A percentile compares a stretch with the other conserved stretches of the same genome.
Evolutionary conservation across 2,888 invertebrate species (phyloP).

Genomic region (Xanthorhoe designata): DNA sequence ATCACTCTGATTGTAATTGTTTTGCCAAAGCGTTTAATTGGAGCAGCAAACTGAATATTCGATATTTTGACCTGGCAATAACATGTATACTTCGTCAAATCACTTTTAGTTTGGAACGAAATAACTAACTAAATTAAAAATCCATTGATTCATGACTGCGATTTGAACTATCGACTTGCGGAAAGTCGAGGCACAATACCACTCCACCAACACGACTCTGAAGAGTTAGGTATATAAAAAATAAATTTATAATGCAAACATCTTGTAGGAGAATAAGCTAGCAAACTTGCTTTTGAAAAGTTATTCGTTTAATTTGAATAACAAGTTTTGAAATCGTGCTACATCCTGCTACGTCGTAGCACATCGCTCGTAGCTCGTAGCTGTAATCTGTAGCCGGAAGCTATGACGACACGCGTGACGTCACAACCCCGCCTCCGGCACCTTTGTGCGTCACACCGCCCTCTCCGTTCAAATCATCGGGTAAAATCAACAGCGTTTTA

Average conservation of each 20-base stretch:
- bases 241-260: background rate
- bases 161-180: too few relatives aligned
- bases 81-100: background rate
- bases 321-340: slow-evolving; percentile 7
- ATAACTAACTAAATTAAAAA: too few relatives aligned
- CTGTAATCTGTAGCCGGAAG: slow-evolving; percentile 45
- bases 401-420: slow-evolving; percentile 74
- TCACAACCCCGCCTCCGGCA: slow-evolving; percentile 68
- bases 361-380: slow-evolving; percentile 48
- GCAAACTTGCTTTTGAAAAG: background rate
- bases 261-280: background rate
- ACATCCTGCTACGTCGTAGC: slow-evolving; percentile 40
- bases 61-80: background rate
- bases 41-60: background rate
- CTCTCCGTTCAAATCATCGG: slow-evolving; percentile 64
- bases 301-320: slow-evolving; percentile 4
- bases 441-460: slow-evolving; percentile 61
- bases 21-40: slow-evolving; percentile 18
- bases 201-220: too few relatives aligned
- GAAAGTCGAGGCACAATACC: too few relatives aligned
- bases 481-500: slow-evolving; percentile 72
- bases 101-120: too few relatives aligned
- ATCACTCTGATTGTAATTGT: slow-evolving; percentile 20
- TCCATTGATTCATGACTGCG: too few relatives aligned
- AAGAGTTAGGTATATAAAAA: background rate